Evolutionary conservation across 2,888 invertebrate genomes (phyloP).

Genomic region (Drosophila neonasuta): DNA sequence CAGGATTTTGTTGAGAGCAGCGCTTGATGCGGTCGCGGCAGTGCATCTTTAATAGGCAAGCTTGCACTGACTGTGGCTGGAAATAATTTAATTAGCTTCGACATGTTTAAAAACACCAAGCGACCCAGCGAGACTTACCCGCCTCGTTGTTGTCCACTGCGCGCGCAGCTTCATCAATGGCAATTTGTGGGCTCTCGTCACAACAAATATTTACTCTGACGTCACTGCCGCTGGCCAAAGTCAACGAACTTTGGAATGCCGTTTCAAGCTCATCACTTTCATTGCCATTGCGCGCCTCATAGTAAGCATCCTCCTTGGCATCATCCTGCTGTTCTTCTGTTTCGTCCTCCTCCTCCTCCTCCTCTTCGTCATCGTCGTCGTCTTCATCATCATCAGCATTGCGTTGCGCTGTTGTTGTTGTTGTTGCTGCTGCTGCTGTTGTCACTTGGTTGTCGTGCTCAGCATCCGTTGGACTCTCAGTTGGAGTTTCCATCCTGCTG

Average conservation of each 20-base stretch:
- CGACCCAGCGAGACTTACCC: constrained; percentile 51
- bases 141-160: neutral
- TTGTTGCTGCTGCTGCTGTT: constrained; percentile 42
- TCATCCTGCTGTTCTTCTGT: constrained; percentile 58
- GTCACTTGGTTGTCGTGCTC: constrained; percentile 39
- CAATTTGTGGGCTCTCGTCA: neutral
- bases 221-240: constrained; percentile 60
- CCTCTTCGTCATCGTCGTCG: constrained; percentile 31
- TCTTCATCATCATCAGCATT: constrained; percentile 62
- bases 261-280: constrained; percentile 75
- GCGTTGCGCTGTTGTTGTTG: constrained; percentile 39
- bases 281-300: constrained; percentile 71
- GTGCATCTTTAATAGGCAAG: neutral
- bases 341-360: constrained; percentile 44
- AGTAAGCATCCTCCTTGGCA: constrained; percentile 65
- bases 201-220: constrained; percentile 61
- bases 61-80: constrained; percentile 36
- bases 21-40: constrained; percentile 58
- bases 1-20: constrained; percentile 77
- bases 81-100: neutral
- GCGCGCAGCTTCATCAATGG: constrained; percentile 17
- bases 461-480: constrained; percentile 43
- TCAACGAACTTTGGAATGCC: constrained; percentile 68
- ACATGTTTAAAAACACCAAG: no score
- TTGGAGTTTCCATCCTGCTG: constrained; percentile 53